A percentile compares a stretch with the other conserved stretches of the same genome.
These are phyloP conservation scores for Nudaria mundana DNA, from an alignment of 2,888 invertebrate species.

Conservation along the genomic window DNA sequence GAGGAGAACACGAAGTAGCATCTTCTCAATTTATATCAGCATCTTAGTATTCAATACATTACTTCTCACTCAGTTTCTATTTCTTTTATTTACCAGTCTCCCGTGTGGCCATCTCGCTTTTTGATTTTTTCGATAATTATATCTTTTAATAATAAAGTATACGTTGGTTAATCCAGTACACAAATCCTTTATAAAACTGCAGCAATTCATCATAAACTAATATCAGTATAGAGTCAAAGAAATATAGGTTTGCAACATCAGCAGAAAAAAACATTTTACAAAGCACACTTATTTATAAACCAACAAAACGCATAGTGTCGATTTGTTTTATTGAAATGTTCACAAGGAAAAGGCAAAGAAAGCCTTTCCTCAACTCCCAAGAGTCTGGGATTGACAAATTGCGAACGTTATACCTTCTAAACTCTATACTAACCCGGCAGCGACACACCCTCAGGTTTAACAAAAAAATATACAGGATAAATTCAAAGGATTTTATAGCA, in stretches of 20 bases:
- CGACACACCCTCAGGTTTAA: slow-evolving; percentile 20
- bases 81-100: no score
- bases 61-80: no score
- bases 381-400: slow-evolving; percentile 40
- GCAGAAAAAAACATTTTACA: background rate
- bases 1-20: no score
- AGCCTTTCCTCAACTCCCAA: slow-evolving; percentile 27
- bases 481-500: slow-evolving; percentile 4
- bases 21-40: no score
- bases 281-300: slow-evolving; percentile 2
- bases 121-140: no score
- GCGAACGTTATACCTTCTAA: slow-evolving; percentile 33
- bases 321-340: slow-evolving; percentile 11
- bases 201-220: background rate
- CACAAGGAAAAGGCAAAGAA: slow-evolving; percentile 14
- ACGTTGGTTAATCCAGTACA: no score
- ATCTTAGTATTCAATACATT: no score
- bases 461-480: slow-evolving; percentile 12
- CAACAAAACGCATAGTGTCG: slow-evolving; percentile 5
- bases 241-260: background rate
- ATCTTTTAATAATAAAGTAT: no score
- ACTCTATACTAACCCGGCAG: slow-evolving; percentile 23
- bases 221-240: slow-evolving; percentile 2
- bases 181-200: no score
- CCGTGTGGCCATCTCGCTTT: no score